A percentile compares a stretch with the other conserved stretches of the same genome.
Evolutionary conservation across 2,113 vertebrate genomes (phyloP).

Genomic region (Baryphthengus martii): DNA sequence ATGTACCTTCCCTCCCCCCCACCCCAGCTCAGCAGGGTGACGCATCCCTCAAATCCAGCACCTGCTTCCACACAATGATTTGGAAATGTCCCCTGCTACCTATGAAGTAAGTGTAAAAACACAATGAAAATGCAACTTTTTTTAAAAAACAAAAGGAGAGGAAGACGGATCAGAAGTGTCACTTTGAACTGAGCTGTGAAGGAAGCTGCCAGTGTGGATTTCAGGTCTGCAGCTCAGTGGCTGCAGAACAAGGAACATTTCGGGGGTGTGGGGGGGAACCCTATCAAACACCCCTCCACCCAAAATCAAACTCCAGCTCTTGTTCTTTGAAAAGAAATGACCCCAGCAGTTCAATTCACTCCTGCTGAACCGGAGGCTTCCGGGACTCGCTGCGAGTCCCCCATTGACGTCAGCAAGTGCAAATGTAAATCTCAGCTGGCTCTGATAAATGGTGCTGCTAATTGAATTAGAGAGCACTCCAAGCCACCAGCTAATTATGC

Average conservation of each 20-base stretch:
- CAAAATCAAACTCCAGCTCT: not conserved
- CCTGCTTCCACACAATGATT: not conserved
- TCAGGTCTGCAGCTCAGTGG: not conserved
- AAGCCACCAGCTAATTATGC: slow-evolving; percentile 73
- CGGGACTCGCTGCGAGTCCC: slow-evolving; percentile 40
- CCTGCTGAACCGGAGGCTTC: slow-evolving; percentile 49
- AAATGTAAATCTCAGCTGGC: slow-evolving; percentile 66
- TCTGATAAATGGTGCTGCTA: slow-evolving; percentile 71
- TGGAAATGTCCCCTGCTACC: not conserved
- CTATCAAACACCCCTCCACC: not conserved
- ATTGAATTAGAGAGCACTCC: slow-evolving; percentile 78
- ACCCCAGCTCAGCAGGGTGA: not conserved
- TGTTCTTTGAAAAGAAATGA: slow-evolving; percentile 36
- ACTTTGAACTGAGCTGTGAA: not conserved
- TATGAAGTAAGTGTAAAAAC: not conserved
- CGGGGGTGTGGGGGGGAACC: not conserved
- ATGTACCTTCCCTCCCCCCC: not conserved
- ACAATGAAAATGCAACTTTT: not conserved
- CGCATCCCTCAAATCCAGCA: not conserved
- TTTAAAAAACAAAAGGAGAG: too few relatives aligned
- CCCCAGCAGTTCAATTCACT: slow-evolving; percentile 28
- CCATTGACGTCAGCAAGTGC: slow-evolving; percentile 69
- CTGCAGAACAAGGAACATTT: not conserved
- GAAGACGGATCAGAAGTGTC: too few relatives aligned
- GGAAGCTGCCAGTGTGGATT: not conserved